Evolutionary conservation across 92 coral and sea anemone species (phyloP).

Genomic region (Parazoanthus atlanticus): DNA sequence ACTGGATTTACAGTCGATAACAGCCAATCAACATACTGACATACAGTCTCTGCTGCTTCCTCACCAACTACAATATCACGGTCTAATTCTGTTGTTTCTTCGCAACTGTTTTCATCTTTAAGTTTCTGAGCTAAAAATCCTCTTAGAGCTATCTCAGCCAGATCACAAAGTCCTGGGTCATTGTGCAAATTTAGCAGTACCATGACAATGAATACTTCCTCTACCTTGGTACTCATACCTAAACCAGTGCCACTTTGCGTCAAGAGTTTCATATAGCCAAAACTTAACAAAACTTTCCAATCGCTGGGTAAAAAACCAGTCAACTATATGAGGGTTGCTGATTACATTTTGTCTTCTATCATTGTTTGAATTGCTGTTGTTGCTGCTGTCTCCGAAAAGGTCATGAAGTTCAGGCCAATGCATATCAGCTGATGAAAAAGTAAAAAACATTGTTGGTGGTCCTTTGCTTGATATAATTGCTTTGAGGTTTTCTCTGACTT

Average conservation of each 20-base stretch:
- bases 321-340: background rate
- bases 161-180: conserved; percentile 11
- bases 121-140: conserved; percentile 44
- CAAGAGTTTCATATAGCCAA: no score
- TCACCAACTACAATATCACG: conserved; percentile 44
- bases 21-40: conserved; percentile 44
- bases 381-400: conserved; percentile 1
- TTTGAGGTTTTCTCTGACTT: conserved; percentile 56
- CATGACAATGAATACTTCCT: no score
- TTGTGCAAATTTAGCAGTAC: no score
- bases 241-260: no score
- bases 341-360: no score
- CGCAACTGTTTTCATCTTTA: conserved; percentile 38
- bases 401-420: background rate
- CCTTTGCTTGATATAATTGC: conserved; percentile 51
- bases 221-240: no score
- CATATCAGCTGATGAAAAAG: background rate
- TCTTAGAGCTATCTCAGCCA: conserved; percentile 34
- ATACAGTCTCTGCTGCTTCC: conserved; percentile 35
- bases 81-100: conserved; percentile 30
- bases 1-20: conserved; percentile 34
- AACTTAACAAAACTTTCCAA: background rate
- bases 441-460: conserved; percentile 55
- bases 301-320: no score
- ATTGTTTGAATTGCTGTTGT: no score